phyloP scores from a whole-genome alignment of 2,888 invertebrate species.

The Ichneumoninae sp. region DNA sequence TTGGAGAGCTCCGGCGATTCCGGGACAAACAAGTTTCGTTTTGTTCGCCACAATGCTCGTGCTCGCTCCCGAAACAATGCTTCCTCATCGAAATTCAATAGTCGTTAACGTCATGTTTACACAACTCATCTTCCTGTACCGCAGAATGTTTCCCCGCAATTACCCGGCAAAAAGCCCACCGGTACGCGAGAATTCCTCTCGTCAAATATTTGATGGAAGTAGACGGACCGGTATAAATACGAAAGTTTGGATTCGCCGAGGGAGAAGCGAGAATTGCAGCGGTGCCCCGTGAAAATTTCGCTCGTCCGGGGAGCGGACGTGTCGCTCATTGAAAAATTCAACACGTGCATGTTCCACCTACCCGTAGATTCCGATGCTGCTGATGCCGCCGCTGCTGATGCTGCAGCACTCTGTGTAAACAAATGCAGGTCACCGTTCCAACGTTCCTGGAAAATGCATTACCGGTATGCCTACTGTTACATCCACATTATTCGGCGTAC shows the following conservation, averaged over 20 bases:
- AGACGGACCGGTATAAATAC: conserved; percentile 46
- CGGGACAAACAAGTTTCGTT: background rate
- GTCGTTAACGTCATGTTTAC: conserved; percentile 7
- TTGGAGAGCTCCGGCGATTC: background rate
- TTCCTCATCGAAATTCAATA: conserved; percentile 5
- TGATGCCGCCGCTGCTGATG: conserved; percentile 6
- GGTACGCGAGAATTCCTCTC: conserved; percentile 33
- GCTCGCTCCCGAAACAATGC: background rate
- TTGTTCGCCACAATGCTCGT: background rate
- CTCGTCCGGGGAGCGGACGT: conserved; percentile 26
- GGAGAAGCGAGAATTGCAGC: conserved; percentile 30
- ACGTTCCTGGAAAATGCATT: conserved; percentile 40
- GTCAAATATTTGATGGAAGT: conserved; percentile 56
- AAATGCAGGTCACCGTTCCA: conserved; percentile 33
- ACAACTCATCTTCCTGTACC: conserved; percentile 12
- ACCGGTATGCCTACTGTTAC: conserved; percentile 25
- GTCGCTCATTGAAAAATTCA: conserved; percentile 54
- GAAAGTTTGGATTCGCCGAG: conserved; percentile 23
- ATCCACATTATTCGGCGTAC: conserved; percentile 35
- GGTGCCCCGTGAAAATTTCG: conserved; percentile 27
- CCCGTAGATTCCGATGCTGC: conserved; percentile 20
- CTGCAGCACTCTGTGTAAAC: conserved; percentile 32
- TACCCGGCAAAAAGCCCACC: conserved; percentile 13
- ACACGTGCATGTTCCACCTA: conserved; percentile 34
- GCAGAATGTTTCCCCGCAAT: conserved; percentile 45